These are phyloP conservation scores for Indicator indicator DNA, from an alignment of 2,113 vertebrate genomes.

Conservation along the genomic window DNA sequence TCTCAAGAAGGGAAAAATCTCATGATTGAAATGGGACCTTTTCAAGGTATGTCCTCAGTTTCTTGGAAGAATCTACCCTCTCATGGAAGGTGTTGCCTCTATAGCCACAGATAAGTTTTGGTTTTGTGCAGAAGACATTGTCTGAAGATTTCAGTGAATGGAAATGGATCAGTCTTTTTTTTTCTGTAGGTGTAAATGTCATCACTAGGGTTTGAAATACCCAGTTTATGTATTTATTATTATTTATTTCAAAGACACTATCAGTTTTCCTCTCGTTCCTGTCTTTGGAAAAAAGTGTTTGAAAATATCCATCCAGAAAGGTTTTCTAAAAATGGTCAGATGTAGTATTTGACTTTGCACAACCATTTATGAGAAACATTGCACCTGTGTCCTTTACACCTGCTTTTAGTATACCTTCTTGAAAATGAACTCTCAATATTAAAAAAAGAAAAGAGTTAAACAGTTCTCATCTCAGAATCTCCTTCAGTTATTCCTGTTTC, in stretches of 20 bases:
- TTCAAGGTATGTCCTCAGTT: background rate
- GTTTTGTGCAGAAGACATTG: background rate
- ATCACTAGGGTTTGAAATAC: background rate
- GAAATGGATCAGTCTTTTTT: background rate
- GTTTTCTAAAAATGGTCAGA: background rate
- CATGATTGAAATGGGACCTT: background rate
- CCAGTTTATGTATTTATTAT: background rate
- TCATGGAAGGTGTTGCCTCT: background rate
- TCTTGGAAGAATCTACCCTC: background rate
- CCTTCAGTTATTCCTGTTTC: background rate
- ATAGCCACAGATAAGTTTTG: background rate
- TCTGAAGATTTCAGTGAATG: background rate
- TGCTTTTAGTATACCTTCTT: background rate
- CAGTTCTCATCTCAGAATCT: background rate
- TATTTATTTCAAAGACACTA: background rate
- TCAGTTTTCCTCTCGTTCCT: background rate
- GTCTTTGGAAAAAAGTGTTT: background rate
- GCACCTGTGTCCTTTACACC: background rate
- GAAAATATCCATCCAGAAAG: background rate
- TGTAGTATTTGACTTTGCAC: background rate
- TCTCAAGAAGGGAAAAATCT: background rate
- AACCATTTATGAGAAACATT: background rate
- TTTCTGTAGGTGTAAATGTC: background rate
- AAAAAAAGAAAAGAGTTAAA: background rate
- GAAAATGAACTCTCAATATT: background rate